phyloP scores from a whole-genome alignment of 1,140 invertebrate genomes.

The Lithobius niger region DNA sequence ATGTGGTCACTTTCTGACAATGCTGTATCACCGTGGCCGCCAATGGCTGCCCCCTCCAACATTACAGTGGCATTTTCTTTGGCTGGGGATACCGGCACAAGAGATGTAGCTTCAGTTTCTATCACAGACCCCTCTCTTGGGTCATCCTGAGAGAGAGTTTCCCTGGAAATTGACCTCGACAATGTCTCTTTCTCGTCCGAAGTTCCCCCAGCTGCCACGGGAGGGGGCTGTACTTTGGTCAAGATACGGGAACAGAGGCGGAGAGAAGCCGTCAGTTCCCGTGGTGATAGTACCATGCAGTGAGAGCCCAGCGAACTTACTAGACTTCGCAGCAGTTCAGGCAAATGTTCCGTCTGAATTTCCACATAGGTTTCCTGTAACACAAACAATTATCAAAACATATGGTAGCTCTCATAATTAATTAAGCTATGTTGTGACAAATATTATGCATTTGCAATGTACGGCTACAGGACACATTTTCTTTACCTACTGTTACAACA shows the following conservation, averaged over 20 bases:
- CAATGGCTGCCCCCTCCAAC: too few species aligned
- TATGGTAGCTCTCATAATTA: too few species aligned
- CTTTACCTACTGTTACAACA: too few species aligned
- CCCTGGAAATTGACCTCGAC: neutral
- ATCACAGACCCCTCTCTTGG: neutral
- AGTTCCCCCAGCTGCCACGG: slow-evolving; percentile 22
- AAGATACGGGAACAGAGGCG: slow-evolving; percentile 59
- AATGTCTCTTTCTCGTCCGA: neutral
- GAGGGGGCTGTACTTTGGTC: slow-evolving; percentile 54
- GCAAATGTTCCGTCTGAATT: slow-evolving; percentile 63
- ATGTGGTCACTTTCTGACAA: neutral
- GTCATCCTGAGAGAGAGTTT: neutral
- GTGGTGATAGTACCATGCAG: slow-evolving; percentile 41
- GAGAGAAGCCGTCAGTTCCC: slow-evolving; percentile 49
- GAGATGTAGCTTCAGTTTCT: neutral
- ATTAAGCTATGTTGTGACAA: too few species aligned
- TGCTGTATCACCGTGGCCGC: too few species aligned
- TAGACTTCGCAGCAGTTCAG: slow-evolving; percentile 52
- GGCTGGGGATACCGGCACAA: neutral
- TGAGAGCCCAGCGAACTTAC: slow-evolving; percentile 39
- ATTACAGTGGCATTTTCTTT: too few species aligned
- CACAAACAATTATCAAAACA: neutral
- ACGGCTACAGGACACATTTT: too few species aligned
- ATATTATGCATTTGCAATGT: too few species aligned
- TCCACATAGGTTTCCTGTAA: slow-evolving; percentile 55